Percentiles rank a stretch among this genome's conserved stretches.
phyloP scores from a whole-genome alignment of 2,888 invertebrate genomes.

The Branchellion lobata region DNA sequence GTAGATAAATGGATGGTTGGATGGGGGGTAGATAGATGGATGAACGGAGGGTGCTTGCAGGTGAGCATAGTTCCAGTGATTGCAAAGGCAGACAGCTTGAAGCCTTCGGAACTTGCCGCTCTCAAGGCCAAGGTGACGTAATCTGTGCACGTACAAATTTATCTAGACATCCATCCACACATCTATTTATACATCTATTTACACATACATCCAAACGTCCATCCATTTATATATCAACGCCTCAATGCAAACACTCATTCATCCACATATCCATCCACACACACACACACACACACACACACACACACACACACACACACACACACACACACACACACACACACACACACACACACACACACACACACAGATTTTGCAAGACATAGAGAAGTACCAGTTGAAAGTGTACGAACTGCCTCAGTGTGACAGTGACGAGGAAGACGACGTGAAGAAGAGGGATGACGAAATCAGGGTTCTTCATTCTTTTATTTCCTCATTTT shows the following conservation, averaged over 20 bases:
- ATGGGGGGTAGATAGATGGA: too few relatives aligned
- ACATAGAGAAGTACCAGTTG: slow-evolving; percentile 70
- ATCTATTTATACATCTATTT: not conserved
- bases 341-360: not conserved
- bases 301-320: too few relatives aligned
- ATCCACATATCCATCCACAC: too few relatives aligned
- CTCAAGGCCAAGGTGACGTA: slow-evolving; percentile 58
- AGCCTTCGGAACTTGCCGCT: slow-evolving; percentile 57
- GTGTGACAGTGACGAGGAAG: slow-evolving; percentile 90
- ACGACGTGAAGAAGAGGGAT: slow-evolving; percentile 82
- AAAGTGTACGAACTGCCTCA: slow-evolving; percentile 92
- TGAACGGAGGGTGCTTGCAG: slow-evolving; percentile 54
- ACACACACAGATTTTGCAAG: slow-evolving; percentile 42
- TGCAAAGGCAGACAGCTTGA: slow-evolving; percentile 63
- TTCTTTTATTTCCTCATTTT: not conserved
- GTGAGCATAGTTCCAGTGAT: slow-evolving; percentile 63
- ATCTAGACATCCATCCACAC: not conserved
- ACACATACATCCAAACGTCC: too few relatives aligned
- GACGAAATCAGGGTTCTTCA: slow-evolving; percentile 79
- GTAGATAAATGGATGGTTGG: too few relatives aligned
- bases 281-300: too few relatives aligned
- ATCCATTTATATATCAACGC: too few relatives aligned
- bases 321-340: too few relatives aligned
- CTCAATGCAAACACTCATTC: too few relatives aligned
- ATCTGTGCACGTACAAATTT: not conserved